Evolutionary conservation across 2,888 invertebrate genomes (phyloP).

Genomic region (Diploptera punctata): DNA sequence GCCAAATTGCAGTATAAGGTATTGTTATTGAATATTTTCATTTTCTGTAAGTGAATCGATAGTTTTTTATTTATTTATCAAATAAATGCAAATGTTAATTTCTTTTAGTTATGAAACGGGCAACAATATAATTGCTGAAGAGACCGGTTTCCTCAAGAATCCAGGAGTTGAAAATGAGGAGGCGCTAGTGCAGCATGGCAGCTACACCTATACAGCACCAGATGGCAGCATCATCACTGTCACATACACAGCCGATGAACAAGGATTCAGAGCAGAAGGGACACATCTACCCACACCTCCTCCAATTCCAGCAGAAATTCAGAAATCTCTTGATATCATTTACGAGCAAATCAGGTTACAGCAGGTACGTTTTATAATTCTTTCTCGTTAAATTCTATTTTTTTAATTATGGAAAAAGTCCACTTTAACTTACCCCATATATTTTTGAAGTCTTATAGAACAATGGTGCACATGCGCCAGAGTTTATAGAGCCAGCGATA

Average conservation of each 20-base stretch:
- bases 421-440: too few species aligned
- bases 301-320: constrained; percentile 83
- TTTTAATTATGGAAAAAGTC: too few species aligned
- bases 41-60: background rate
- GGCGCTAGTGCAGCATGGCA: constrained; percentile 57
- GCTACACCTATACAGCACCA: constrained; percentile 80
- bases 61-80: background rate
- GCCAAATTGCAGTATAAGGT: too few species aligned
- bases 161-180: constrained; percentile 50
- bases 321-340: constrained; percentile 86
- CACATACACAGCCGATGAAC: constrained; percentile 76
- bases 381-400: too few species aligned
- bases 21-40: too few species aligned
- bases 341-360: constrained; percentile 79
- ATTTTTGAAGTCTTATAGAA: too few species aligned
- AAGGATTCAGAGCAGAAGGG: constrained; percentile 80
- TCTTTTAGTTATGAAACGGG: constrained; percentile 78
- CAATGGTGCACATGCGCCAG: too few species aligned
- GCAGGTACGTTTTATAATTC: constrained; percentile 59
- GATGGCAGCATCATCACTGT: constrained; percentile 50
- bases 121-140: constrained; percentile 80
- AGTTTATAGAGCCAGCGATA: too few species aligned
- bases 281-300: constrained; percentile 86
- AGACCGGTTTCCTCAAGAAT: constrained; percentile 76
- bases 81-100: too few species aligned